Evolutionary conservation across 2,113 vertebrate genomes (phyloP).

Genomic region (Danionella cerebrum): DNA sequence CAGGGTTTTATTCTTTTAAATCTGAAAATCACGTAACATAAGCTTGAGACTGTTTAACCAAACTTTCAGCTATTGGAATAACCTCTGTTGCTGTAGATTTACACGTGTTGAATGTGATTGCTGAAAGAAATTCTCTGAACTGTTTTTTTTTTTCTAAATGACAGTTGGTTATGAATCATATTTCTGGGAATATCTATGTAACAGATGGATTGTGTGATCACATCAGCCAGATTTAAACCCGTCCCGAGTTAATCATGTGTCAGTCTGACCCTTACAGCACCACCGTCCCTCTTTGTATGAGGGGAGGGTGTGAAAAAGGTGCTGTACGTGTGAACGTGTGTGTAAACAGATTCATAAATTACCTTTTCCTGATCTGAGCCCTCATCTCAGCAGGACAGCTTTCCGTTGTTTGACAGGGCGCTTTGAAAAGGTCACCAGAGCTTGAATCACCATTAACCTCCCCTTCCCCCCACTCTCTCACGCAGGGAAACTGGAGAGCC

Average conservation of each 20-base stretch:
- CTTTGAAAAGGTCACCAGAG: constrained; percentile 26
- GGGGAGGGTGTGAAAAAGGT: background rate
- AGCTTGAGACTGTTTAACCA: too few relatives aligned
- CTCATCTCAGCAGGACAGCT: background rate
- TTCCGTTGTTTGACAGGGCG: constrained; percentile 27
- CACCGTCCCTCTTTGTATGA: background rate
- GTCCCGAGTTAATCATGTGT: background rate
- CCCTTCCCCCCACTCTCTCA: constrained; percentile 33
- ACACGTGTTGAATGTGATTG: background rate
- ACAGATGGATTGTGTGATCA: background rate
- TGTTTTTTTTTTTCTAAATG: background rate
- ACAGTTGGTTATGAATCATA: background rate
- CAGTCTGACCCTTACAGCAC: background rate
- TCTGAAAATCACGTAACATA: too few relatives aligned
- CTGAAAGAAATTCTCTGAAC: background rate
- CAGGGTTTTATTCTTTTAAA: too few relatives aligned
- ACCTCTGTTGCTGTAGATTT: too few relatives aligned
- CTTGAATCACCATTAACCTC: constrained; percentile 29
- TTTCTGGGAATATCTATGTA: background rate
- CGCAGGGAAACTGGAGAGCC: constrained; percentile 90
- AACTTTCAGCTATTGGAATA: too few relatives aligned
- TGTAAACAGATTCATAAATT: constrained; percentile 14
- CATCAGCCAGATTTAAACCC: background rate
- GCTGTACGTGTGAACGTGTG: constrained; percentile 1
- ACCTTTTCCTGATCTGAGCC: constrained; percentile 9